These are phyloP conservation scores for Acanthaster planci DNA, from an alignment of 35 echinoderm and acorn worm species.

Conservation along the genomic window DNA sequence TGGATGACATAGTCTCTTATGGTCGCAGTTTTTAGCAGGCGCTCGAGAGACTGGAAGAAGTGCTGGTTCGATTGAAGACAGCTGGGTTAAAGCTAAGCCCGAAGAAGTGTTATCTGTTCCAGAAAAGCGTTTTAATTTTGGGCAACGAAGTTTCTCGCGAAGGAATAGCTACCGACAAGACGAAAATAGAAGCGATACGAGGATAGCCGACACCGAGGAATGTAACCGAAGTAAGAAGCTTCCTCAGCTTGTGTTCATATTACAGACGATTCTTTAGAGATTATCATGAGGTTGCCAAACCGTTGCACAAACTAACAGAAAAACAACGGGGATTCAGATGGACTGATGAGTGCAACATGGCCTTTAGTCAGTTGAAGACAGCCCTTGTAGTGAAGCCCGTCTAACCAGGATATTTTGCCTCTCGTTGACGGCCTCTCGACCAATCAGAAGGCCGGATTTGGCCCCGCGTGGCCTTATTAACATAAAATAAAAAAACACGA, in stretches of 20 bases:
- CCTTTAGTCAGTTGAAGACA: conserved; percentile 41
- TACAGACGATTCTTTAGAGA: conserved; percentile 55
- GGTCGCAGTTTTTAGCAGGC: no score
- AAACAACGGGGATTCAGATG: conserved; percentile 37
- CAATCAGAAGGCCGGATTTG: no score
- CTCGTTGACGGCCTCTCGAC: no score
- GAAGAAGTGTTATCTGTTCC: conserved; percentile 55
- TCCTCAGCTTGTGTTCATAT: conserved; percentile 43
- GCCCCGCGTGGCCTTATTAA: no score
- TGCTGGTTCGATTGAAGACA: background rate
- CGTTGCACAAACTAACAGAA: conserved; percentile 52
- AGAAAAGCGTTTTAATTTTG: conserved; percentile 23
- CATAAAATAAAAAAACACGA: no score
- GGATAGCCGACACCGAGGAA: conserved; percentile 50
- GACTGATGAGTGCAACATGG: conserved; percentile 32
- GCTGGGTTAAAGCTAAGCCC: conserved; percentile 24
- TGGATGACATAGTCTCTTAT: no score
- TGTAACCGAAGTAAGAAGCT: conserved; percentile 55
- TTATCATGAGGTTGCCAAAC: conserved; percentile 53
- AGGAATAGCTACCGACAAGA: conserved; percentile 44
- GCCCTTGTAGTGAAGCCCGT: no score
- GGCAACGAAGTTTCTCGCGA: conserved; percentile 37
- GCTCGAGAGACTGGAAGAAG: background rate
- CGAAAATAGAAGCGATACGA: conserved; percentile 32
- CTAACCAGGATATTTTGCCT: no score